These are phyloP conservation scores for Brachionus angularis DNA, from an alignment of 1,140 invertebrate genomes.

Conservation along the genomic window DNA sequence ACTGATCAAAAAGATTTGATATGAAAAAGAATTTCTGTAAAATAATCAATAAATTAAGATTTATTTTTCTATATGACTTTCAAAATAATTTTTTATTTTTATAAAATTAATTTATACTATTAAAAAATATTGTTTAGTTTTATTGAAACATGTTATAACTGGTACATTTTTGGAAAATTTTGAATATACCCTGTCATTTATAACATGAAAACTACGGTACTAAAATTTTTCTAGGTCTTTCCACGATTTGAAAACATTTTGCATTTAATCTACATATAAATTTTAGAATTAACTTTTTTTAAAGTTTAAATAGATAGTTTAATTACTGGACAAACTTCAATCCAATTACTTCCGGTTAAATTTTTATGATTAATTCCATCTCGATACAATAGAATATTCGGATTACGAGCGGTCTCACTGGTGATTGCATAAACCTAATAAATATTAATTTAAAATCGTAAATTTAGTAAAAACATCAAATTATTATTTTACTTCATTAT, in stretches of 20 bases:
- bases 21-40: too few species aligned
- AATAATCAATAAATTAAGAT: too few species aligned
- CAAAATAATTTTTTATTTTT: too few species aligned
- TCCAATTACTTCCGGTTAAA: constrained; percentile 13
- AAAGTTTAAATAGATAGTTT: neutral
- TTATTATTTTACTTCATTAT: neutral
- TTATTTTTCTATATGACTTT: too few species aligned
- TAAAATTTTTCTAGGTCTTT: too few species aligned
- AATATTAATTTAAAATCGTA: neutral
- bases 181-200: too few species aligned
- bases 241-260: constrained; percentile 31
- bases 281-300: neutral
- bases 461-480: neutral
- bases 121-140: too few species aligned
- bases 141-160: too few species aligned
- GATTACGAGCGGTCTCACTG: constrained; percentile 6
- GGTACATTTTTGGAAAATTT: too few species aligned
- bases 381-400: constrained; percentile 5
- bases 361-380: neutral
- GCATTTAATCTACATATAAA: neutral
- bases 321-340: neutral
- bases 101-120: too few species aligned
- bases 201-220: too few species aligned
- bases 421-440: constrained; percentile 37
- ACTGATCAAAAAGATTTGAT: too few species aligned